These are phyloP conservation scores for Chelon auratus DNA, from an alignment of 2,797 vertebrate species.

Conservation along the genomic window DNA sequence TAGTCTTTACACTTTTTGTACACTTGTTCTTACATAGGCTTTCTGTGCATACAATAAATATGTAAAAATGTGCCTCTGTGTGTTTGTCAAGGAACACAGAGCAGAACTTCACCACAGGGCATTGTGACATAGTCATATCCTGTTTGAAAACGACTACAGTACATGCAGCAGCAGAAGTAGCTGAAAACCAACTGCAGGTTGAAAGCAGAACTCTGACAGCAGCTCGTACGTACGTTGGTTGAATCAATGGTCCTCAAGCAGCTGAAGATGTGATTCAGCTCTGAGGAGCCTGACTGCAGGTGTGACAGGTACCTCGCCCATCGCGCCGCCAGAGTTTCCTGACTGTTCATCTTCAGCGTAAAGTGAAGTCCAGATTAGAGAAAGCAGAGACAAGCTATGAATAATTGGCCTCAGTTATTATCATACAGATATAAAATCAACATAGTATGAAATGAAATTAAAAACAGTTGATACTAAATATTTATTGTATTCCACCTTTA, in stretches of 20 bases:
- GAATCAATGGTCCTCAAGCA: slow-evolving; percentile 91
- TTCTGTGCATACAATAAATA: neutral
- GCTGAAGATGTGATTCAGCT: slow-evolving; percentile 90
- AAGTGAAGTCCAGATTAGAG: slow-evolving; percentile 4
- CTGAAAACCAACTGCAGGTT: neutral
- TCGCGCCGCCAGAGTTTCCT: slow-evolving; percentile 76
- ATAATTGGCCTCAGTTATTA: neutral
- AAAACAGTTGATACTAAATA: no score
- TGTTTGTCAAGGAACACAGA: neutral
- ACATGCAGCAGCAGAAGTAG: neutral
- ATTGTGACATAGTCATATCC: slow-evolving; percentile 49
- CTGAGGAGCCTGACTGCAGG: slow-evolving; percentile 84
- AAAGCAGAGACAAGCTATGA: neutral
- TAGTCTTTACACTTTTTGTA: neutral
- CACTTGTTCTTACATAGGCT: neutral
- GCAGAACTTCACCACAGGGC: slow-evolving; percentile 25
- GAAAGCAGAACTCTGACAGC: slow-evolving; percentile 12
- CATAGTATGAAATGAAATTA: no score
- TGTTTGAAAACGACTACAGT: slow-evolving; percentile 25
- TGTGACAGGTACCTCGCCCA: slow-evolving; percentile 90
- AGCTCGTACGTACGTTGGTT: slow-evolving; percentile 84
- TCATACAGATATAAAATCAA: neutral
- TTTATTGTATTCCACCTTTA: neutral
- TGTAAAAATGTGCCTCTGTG: neutral
- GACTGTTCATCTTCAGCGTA: slow-evolving; percentile 69